These are phyloP conservation scores for Mactromeris polynyma DNA, from an alignment of 2,888 invertebrate genomes.

Conservation along the genomic window DNA sequence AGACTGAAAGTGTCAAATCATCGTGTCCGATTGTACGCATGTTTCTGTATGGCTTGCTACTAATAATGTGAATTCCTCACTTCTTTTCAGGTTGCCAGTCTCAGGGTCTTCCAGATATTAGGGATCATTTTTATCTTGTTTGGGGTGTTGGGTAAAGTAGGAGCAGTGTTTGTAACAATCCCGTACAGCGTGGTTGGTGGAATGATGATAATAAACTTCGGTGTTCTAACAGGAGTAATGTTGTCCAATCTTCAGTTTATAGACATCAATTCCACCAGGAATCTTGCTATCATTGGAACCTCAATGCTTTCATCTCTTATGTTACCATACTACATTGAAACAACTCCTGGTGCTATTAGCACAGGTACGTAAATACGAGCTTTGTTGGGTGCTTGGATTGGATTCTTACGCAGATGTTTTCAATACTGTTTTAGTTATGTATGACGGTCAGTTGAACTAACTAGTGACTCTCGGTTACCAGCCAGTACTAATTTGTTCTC, in stretches of 20 bases:
- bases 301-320: slow-evolving; percentile 94
- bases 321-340: slow-evolving; percentile 76
- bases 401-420: too few relatives aligned
- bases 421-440: too few relatives aligned
- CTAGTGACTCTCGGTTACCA: too few relatives aligned
- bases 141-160: slow-evolving; percentile 87
- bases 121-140: slow-evolving; percentile 85
- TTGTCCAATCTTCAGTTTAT: slow-evolving; percentile 87
- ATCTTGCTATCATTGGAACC: slow-evolving; percentile 95
- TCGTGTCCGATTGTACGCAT: background rate
- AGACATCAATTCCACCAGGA: slow-evolving; percentile 93
- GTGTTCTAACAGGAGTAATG: slow-evolving; percentile 78
- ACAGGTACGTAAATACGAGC: slow-evolving; percentile 67
- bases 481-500: too few relatives aligned
- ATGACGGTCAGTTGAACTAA: too few relatives aligned
- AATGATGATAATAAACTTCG: slow-evolving; percentile 76
- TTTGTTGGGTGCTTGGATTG: too few relatives aligned
- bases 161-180: slow-evolving; percentile 87
- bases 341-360: slow-evolving; percentile 62
- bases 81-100: slow-evolving; percentile 85
- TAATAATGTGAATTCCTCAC: background rate
- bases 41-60: background rate
- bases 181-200: slow-evolving; percentile 87
- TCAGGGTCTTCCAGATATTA: slow-evolving; percentile 86
- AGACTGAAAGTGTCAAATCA: too few relatives aligned